These are phyloP conservation scores for Rafetus swinhoei DNA, from an alignment of 2,113 vertebrate genomes.

Conservation along the genomic window DNA sequence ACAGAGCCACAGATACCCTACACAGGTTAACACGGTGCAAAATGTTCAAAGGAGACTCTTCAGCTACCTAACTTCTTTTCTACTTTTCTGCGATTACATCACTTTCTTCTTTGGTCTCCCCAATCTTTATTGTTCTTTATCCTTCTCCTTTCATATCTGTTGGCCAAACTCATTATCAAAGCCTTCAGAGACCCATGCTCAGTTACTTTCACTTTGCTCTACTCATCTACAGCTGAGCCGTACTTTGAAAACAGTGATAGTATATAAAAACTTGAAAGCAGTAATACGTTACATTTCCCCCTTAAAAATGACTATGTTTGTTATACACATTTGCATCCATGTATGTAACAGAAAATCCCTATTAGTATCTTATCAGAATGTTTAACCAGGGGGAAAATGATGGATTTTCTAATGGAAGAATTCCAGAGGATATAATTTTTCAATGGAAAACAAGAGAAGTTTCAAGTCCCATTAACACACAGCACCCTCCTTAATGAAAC, in stretches of 20 bases:
- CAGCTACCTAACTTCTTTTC: not conserved
- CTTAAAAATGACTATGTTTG: not conserved
- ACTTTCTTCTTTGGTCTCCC: not conserved
- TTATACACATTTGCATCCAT: not conserved
- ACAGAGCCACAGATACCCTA: no score
- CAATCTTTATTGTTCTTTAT: not conserved
- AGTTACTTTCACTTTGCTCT: not conserved
- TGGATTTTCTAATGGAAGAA: not conserved
- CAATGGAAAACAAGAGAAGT: not conserved
- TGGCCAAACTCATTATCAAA: not conserved
- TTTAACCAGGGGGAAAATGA: not conserved
- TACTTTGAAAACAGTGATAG: not conserved
- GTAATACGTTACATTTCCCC: not conserved
- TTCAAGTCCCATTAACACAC: not conserved
- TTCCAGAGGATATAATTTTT: not conserved
- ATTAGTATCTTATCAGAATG: not conserved
- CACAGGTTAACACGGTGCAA: no score
- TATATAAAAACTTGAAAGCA: not conserved
- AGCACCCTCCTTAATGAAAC: conserved; percentile 5
- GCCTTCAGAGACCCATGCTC: not conserved
- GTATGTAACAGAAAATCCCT: not conserved
- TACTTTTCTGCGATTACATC: not conserved
- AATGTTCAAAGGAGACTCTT: not conserved
- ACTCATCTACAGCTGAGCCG: not conserved
- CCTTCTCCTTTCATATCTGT: not conserved